phyloP scores from a whole-genome alignment of 2,113 vertebrate genomes.

The Gasterosteus aculeatus region DNA sequence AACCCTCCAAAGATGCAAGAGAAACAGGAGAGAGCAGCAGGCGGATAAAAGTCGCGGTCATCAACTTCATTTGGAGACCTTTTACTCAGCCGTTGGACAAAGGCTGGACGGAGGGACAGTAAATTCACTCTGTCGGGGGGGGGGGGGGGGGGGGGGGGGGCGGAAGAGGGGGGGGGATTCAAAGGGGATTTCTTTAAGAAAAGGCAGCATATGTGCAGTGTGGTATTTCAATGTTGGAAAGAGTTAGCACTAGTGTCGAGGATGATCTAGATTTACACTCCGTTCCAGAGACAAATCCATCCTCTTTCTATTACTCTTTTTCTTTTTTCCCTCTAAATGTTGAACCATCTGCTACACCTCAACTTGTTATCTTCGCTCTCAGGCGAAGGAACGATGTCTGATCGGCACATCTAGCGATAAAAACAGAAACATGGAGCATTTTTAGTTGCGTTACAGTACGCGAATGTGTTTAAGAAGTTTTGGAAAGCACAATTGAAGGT shows the following conservation, averaged over 20 bases:
- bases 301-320: not conserved
- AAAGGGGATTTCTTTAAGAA: conserved; percentile 36
- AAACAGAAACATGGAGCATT: conserved; percentile 8
- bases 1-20: conserved; percentile 40
- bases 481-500: not conserved
- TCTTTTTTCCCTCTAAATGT: conserved; percentile 3
- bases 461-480: conserved; percentile 1
- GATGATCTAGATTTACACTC: conserved; percentile 33
- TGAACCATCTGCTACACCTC: conserved; percentile 11
- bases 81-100: conserved; percentile 63
- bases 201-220: conserved; percentile 29
- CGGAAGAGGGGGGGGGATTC: not conserved
- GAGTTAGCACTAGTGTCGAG: not conserved
- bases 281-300: conserved; percentile 10
- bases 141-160: too few relatives aligned
- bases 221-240: conserved; percentile 12
- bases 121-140: conserved; percentile 48
- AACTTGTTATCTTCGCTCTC: conserved; percentile 25
- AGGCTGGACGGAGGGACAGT: conserved; percentile 44
- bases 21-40: conserved; percentile 34
- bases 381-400: conserved; percentile 29
- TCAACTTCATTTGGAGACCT: conserved; percentile 71
- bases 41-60: conserved; percentile 45
- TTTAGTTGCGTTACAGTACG: conserved; percentile 5
- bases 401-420: conserved; percentile 24